Conservation (phyloP, 2,113 vertebrate genomes). For the Phrynosoma platyrhinos region DNA sequence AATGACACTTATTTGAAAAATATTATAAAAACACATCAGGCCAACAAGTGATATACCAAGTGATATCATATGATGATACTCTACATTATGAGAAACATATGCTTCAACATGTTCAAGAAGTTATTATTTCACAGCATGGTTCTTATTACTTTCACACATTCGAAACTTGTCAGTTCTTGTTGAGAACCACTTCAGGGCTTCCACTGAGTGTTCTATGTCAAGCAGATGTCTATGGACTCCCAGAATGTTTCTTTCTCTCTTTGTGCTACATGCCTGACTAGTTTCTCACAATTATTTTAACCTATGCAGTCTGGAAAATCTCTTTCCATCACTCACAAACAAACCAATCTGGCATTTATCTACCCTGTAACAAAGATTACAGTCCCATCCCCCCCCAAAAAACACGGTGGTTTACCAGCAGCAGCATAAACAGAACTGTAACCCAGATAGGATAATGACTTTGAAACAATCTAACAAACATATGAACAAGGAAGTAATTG, state of each 20-base stretch:
- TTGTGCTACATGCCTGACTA: not conserved
- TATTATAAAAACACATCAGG: not conserved
- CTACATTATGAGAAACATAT: not conserved
- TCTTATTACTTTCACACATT: constrained; percentile 28
- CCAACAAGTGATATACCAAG: not conserved
- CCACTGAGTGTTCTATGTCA: not conserved
- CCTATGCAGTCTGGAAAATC: not conserved
- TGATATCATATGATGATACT: constrained; percentile 6
- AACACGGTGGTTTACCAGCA: too few relatives aligned
- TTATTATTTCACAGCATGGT: constrained; percentile 29
- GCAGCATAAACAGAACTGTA: too few relatives aligned
- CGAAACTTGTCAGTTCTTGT: constrained; percentile 29
- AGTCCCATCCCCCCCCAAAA: not conserved
- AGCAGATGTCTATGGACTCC: constrained; percentile 41
- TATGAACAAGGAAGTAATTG: too few relatives aligned
- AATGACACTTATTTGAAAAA: constrained; percentile 8
- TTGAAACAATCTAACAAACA: too few relatives aligned
- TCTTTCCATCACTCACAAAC: not conserved
- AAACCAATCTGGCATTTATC: not conserved
- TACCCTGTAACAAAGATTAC: not conserved
- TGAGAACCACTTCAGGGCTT: constrained; percentile 18
- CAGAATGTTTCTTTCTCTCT: constrained; percentile 2
- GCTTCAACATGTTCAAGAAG: constrained; percentile 5
- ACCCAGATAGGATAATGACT: too few relatives aligned
- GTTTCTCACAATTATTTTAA: constrained; percentile 11